Evolutionary conservation across 2,113 vertebrate genomes (phyloP), one percentile per base, ranked within the genome.

Genomic region (Calyptomena viridis): DNA sequence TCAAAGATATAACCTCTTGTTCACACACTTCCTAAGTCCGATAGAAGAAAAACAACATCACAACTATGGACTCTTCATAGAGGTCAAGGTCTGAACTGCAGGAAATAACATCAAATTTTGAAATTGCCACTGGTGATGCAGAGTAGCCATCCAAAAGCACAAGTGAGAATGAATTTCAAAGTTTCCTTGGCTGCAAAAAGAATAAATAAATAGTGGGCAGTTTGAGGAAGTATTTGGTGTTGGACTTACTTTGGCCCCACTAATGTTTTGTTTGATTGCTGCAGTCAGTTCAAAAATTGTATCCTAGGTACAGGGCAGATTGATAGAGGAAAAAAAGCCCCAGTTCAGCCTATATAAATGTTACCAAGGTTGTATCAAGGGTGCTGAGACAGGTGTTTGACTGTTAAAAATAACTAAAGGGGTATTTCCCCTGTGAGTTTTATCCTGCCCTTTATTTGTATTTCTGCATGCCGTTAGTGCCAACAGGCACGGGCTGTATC

Each of bases 351-450:
- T 39, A 8, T 22, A 13, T 4, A 44, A 68, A 24, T 0, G 0
- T 66, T 85, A 75, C 39, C 44, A 89, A 80, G 47, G 46, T n/a
- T 53, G 33, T 42, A 50, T 5, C 31, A 35, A 67, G 39, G 53
- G 4, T 25, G 3, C 31, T 22, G 50, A 87, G 83, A 14, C 12
- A 56, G 39, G 68, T 85, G 53, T 23, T 80, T n/a, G 44, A 25
- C 63, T 69, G 68, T 90, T 78, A 72, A 67, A 88, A 79, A 76
- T 6, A 15, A 7, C 62, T 8, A 4, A 37, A 78, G 22, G 28
- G 66, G 25, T 78, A 72, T 91, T 92, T 89, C 58, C 66, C 25
- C 21, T 14, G 20, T 60, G 56, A 82, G 80, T 64, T 89, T 82
- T 82, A 31, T 79, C 79, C 71, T 14, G 9, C 60, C 71, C 37